Base-by-base conservation (phyloP, 2,888 invertebrate genomes). In the Teleogryllus oceanicus region DNA sequence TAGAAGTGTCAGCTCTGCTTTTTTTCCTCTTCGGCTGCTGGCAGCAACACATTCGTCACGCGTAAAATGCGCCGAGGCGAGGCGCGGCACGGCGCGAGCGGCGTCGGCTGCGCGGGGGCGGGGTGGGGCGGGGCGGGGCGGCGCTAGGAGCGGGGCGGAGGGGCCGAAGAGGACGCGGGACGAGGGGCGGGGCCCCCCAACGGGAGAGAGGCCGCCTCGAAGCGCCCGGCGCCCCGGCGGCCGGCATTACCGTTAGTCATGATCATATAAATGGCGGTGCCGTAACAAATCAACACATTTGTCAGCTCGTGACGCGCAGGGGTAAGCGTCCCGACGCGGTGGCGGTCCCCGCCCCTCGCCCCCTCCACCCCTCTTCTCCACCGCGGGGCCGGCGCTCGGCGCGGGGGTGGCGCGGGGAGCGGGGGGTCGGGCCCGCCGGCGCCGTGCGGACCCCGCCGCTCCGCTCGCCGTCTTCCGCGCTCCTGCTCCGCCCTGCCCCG, bases 1-100 rank as follows among this genome's bases (percentile, higher is more conserved):
- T 62, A 62, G 62, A 62, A 62, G 62, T 62, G 62, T 62, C 62
- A 62, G 62, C 62, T 62, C 62, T 62, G 62, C 62, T 62, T 62
- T 62, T 62, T 62, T 62, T n/a, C 62, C 62, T 62, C 62, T n/a
- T 62, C 62, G 16, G 62, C 62, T n/a, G 62, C 62, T 62, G 62
- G 62, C 62, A 62, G 62, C 62, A 62, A 62, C 62, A 62, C 62
- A 62, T 62, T 62, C 62, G 62, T 62, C 62, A 62, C 62, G 62
- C n/a, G 62, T n/a, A 62, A 62, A 62, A 62, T 62, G 62, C 62
- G 62, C 62, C 62, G 62, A 62, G 62, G 62, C 62, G 16, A n/a
- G n/a, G 62, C 62, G 62, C 62, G 62, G 62, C 62, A 13, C n/a
- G n/a, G 62, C 62, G 62, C 16, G 62, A 13, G 62, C 62, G 62